Percentiles rank a stretch among this genome's conserved stretches.
phyloP scores from a whole-genome alignment of 2,888 invertebrate genomes.

The Mythimna lalbum region DNA sequence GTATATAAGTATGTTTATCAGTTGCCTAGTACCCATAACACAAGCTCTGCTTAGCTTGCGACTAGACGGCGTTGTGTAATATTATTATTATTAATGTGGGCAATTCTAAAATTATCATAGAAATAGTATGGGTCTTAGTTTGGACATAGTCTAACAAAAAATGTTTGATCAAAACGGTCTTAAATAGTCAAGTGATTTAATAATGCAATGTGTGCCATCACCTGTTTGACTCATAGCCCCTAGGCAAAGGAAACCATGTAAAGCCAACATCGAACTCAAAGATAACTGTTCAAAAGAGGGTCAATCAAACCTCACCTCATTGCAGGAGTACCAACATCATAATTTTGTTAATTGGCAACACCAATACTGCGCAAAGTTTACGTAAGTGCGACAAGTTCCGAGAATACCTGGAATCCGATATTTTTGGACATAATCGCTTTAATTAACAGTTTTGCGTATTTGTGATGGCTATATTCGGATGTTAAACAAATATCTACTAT shows the following conservation, averaged over 20 bases:
- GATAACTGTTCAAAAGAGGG: constrained; percentile 62
- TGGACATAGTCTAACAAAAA: not conserved
- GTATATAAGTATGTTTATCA: too few species aligned
- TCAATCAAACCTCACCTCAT: constrained; percentile 64
- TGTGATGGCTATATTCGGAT: constrained; percentile 23
- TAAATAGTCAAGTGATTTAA: not conserved
- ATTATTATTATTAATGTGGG: too few species aligned
- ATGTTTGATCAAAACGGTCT: not conserved
- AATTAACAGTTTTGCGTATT: constrained; percentile 39
- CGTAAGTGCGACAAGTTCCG: constrained; percentile 67
- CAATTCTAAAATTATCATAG: not conserved
- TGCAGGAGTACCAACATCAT: constrained; percentile 56
- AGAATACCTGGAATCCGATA: constrained; percentile 40
- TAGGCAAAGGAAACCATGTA: constrained; percentile 23
- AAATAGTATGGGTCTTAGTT: too few species aligned
- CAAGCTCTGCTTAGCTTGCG: too few species aligned
- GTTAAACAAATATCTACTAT: constrained; percentile 16
- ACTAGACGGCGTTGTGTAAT: too few species aligned
- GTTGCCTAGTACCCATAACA: too few species aligned
- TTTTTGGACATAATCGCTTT: constrained; percentile 53
- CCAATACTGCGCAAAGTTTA: constrained; percentile 61
- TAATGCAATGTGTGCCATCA: not conserved
- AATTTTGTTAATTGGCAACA: constrained; percentile 70
- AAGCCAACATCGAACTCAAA: constrained; percentile 32
- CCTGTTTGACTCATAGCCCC: constrained; percentile 18